Conservation (phyloP, 2,888 invertebrate species). For the Xylota segnis region DNA sequence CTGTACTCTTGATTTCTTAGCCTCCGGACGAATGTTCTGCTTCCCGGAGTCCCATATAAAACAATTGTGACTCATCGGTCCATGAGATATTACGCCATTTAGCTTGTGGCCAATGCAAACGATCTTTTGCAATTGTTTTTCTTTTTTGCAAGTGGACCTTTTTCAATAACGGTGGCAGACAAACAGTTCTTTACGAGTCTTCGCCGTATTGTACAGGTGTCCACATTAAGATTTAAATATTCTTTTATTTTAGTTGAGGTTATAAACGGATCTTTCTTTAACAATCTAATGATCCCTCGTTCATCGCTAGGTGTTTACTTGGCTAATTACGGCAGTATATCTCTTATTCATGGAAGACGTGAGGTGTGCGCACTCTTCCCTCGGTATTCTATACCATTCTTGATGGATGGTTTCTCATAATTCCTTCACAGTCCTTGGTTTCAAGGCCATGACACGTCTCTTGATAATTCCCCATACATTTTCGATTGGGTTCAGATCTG, state of each 20-base stretch:
- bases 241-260: background rate
- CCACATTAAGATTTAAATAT: background rate
- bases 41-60: slow-evolving; percentile 22
- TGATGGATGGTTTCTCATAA: too few species aligned
- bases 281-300: too few species aligned
- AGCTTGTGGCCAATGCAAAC: background rate
- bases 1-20: slow-evolving; percentile 1
- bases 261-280: background rate
- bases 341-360: too few species aligned
- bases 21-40: slow-evolving; percentile 12
- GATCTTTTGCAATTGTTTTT: background rate
- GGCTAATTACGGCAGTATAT: too few species aligned
- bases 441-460: too few species aligned
- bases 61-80: slow-evolving; percentile 14
- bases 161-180: background rate
- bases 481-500: too few species aligned
- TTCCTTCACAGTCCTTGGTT: too few species aligned
- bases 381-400: too few species aligned
- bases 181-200: background rate
- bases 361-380: too few species aligned
- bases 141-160: background rate
- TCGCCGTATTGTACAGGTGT: background rate
- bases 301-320: too few species aligned
- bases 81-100: background rate
- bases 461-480: too few species aligned